Percentiles rank a stretch among this genome's conserved stretches.
Conservation (phyloP, 1,140 invertebrate species). For the Brachionus calyciflorus region DNA sequence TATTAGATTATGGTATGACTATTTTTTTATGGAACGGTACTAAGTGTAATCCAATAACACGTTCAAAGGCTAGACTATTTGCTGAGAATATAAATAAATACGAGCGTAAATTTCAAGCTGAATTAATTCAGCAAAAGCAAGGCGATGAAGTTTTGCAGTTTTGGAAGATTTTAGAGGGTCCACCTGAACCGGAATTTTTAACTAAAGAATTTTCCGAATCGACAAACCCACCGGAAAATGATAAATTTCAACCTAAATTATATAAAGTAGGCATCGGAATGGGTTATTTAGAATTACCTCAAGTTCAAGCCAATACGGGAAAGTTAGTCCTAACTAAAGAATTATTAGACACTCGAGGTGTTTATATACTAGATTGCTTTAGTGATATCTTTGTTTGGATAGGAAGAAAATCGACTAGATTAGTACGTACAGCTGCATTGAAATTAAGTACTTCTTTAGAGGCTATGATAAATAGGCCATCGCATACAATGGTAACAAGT, state of each 20-base stretch:
- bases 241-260: conserved; percentile 75
- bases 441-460: conserved; percentile 92
- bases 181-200: neutral
- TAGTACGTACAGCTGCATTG: conserved; percentile 90
- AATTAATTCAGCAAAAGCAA: conserved; percentile 77
- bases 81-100: conserved; percentile 99
- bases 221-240: conserved; percentile 67
- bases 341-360: conserved; percentile 83
- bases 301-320: conserved; percentile 60
- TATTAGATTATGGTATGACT: conserved; percentile 80
- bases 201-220: conserved; percentile 13
- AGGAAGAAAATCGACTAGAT: conserved; percentile 91
- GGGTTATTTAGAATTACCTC: conserved; percentile 96
- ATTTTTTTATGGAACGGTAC: conserved; percentile 85
- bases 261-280: conserved; percentile 93
- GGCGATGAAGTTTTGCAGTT: conserved; percentile 79
- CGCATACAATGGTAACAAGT: conserved; percentile 81
- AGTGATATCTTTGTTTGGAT: conserved; percentile 98
- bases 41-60: conserved; percentile 86
- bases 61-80: conserved; percentile 86
- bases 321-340: conserved; percentile 63
- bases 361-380: conserved; percentile 94
- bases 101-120: conserved; percentile 89
- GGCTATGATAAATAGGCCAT: conserved; percentile 79
- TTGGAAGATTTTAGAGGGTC: conserved; percentile 65